Conservation (phyloP, 2,113 vertebrate genomes). For the Halichoerus grypus region DNA sequence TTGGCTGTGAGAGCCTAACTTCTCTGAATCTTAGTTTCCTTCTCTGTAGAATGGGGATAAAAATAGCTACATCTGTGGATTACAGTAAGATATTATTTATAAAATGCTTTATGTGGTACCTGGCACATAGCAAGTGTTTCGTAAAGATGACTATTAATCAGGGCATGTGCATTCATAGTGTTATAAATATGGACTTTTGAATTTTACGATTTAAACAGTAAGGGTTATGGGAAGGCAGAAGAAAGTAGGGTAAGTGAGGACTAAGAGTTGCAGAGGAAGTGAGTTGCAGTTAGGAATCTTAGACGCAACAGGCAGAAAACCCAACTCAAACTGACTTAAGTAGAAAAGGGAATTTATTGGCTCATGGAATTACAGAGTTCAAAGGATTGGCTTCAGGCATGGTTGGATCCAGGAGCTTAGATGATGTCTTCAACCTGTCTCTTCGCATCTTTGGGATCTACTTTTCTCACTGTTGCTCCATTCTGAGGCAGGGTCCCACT, state of each 20-base stretch:
- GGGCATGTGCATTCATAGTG: not conserved
- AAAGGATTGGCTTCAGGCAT: not conserved
- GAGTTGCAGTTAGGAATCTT: not conserved
- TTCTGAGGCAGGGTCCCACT: not conserved
- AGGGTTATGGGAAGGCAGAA: not conserved
- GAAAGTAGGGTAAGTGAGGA: not conserved
- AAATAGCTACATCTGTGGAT: not conserved
- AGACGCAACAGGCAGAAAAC: not conserved
- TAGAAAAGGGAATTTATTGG: not conserved
- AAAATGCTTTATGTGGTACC: not conserved
- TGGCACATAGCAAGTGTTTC: not conserved
- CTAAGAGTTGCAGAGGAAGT: not conserved
- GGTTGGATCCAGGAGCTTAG: not conserved
- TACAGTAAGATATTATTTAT: not conserved
- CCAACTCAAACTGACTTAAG: not conserved
- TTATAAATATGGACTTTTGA: not conserved
- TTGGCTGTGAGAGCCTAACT: not conserved
- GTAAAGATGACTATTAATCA: slow-evolving; percentile 2
- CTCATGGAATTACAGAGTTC: not conserved
- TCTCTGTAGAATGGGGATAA: not conserved
- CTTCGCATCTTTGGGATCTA: not conserved
- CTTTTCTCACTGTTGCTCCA: not conserved
- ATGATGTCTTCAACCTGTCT: not conserved
- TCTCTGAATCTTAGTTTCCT: not conserved
- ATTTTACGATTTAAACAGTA: slow-evolving; percentile 24